phyloP scores from a whole-genome alignment of 2,113 vertebrate genomes.

The Chaetura pelagica region DNA sequence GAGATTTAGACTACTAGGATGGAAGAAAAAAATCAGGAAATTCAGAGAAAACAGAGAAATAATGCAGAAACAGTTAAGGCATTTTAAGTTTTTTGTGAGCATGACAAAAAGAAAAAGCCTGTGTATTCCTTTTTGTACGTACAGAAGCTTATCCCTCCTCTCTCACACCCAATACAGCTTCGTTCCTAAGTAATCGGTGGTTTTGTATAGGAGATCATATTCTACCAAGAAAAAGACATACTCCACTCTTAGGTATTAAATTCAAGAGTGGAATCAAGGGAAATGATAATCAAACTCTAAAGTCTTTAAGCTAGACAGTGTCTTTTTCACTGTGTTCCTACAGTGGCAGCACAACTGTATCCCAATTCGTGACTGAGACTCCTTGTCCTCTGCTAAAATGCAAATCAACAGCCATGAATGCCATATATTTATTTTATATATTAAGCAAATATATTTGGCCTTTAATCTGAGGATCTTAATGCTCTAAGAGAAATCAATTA shows the following conservation, averaged over 20 bases:
- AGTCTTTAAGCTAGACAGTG: not conserved
- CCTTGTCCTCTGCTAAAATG: not conserved
- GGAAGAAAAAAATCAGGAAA: not conserved
- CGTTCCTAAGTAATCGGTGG: not conserved
- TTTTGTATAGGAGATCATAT: not conserved
- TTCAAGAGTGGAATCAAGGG: not conserved
- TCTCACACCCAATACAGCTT: not conserved
- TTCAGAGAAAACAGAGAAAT: not conserved
- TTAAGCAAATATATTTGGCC: not conserved
- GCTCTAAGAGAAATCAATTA: not conserved
- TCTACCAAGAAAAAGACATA: not conserved
- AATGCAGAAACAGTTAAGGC: not conserved
- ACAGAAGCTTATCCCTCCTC: not conserved
- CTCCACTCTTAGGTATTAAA: not conserved
- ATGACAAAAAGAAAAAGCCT: not conserved
- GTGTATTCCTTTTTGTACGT: not conserved
- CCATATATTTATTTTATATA: not conserved
- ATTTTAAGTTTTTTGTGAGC: not conserved
- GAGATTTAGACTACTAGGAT: not conserved
- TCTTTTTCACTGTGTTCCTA: not conserved
- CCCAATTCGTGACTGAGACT: not conserved
- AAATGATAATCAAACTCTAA: not conserved
- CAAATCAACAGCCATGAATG: not conserved
- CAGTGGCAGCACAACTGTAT: not conserved
- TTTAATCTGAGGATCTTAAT: not conserved